Base-by-base conservation (phyloP, 2,113 vertebrate genomes). In the Lampris megalopsis region DNA sequence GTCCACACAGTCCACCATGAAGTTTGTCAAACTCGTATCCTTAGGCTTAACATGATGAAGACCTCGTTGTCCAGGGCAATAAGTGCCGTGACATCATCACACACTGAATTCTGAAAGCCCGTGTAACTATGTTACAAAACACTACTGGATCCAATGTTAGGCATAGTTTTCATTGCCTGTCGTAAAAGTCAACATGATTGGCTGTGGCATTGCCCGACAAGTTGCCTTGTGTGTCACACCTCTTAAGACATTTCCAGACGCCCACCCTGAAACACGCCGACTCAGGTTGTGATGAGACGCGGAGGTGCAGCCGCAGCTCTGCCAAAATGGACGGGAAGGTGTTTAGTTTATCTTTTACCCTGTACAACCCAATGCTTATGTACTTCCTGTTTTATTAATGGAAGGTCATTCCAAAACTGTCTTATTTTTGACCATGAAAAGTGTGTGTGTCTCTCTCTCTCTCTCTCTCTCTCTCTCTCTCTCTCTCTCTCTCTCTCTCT, bases 251-350 rank as follows among this genome's bases (percentile, higher is more conserved):
- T 49, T n/a, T 74, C 9, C 62, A 53, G 58, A 45, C 40, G 57
- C 9, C 9, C 11, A 50, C 73, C 6, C 4, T 56, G 42, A 80
- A 13, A 45, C 75, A 59, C 71, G 68, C 63, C 68, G 76, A 73
- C 88, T 89, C 88, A 88, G 83, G 88, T 85, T 84, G 63, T 78
- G 77, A 73, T 56, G 10, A 50, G 82, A 73, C 38, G 65, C 1
- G 11, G 9, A 41, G 66, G 36, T 42, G 57, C 54, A 43, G 63
- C 78, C 68, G 64, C 43, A 49, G 37, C 37, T 37, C 73, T 45
- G 54, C 66, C 37, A 43, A 57, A 35, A 36, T 8, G 54, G 24
- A 24, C 24, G 13, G 7, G 24, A 61, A 9, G 38, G 67, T 65
- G 41, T 49, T 76, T 61, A 75, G 63, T 62, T 81, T 11, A 60